Evolutionary conservation across 1,140 invertebrate species (phyloP).

Genomic region (Procambarus virginalis): DNA sequence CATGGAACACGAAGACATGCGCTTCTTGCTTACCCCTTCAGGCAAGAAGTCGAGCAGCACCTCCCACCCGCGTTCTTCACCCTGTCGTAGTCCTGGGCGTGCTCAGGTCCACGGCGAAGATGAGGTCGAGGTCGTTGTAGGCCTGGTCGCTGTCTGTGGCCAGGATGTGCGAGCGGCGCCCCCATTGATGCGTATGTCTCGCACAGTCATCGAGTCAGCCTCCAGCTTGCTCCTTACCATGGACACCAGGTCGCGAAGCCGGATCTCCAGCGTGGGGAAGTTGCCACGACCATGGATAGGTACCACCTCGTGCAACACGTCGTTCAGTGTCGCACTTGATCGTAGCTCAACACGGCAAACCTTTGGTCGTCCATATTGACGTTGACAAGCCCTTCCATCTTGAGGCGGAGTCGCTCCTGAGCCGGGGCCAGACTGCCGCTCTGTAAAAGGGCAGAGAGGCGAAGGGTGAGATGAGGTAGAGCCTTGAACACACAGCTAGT

Average conservation of each 20-base stretch:
- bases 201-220: constrained; percentile 82
- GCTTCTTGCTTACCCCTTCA: constrained; percentile 90
- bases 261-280: constrained; percentile 96
- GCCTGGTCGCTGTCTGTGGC: constrained; percentile 85
- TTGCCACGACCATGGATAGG: constrained; percentile 98
- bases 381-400: constrained; percentile 55
- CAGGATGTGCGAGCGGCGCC: constrained; percentile 97
- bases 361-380: constrained; percentile 78
- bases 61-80: constrained; percentile 93
- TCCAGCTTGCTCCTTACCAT: constrained; percentile 90
- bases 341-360: constrained; percentile 92
- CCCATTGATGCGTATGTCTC: constrained; percentile 97
- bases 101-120: constrained; percentile 95
- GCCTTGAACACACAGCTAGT: background rate
- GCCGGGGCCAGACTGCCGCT: constrained; percentile 54
- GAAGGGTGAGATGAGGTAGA: constrained; percentile 10
- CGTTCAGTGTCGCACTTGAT: constrained; percentile 94
- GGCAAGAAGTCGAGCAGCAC: constrained; percentile 95
- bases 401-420: constrained; percentile 38
- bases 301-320: constrained; percentile 96
- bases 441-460: constrained; percentile 38
- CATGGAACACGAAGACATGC: constrained; percentile 92
- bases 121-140: constrained; percentile 99
- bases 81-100: constrained; percentile 83
- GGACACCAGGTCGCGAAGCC: constrained; percentile 92